phyloP scores from a whole-genome alignment of 2,888 invertebrate species.

The Heteromurus nitidus region DNA sequence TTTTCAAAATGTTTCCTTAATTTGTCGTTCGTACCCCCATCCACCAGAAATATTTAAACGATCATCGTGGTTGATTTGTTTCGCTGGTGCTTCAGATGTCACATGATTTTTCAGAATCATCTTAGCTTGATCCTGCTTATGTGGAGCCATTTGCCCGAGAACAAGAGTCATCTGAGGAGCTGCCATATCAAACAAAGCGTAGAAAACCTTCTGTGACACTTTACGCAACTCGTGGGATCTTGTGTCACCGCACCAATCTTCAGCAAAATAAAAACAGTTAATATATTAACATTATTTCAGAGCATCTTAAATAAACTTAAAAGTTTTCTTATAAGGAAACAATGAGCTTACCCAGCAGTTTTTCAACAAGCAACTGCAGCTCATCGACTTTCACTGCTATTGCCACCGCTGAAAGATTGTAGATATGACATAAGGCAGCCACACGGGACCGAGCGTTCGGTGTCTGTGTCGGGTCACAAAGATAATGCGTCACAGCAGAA shows the following conservation, averaged over 20 bases:
- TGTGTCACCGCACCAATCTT: constrained; percentile 73
- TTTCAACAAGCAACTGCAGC: constrained; percentile 70
- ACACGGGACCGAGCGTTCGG: constrained; percentile 83
- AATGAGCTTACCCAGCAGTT: constrained; percentile 70
- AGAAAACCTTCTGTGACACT: constrained; percentile 73
- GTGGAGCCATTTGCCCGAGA: constrained; percentile 69
- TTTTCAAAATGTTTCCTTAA: no score
- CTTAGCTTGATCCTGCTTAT: constrained; percentile 73
- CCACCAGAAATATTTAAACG: constrained; percentile 63
- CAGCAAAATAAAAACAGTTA: neutral
- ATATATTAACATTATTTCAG: constrained; percentile 1
- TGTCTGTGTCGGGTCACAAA: constrained; percentile 94
- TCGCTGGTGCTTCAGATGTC: constrained; percentile 55
- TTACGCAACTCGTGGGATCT: constrained; percentile 72
- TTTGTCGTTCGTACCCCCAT: constrained; percentile 71
- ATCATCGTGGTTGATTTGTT: constrained; percentile 47
- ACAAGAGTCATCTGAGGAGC: constrained; percentile 73
- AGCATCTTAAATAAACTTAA: neutral
- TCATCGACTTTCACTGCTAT: constrained; percentile 70
- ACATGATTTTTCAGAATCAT: constrained; percentile 70
- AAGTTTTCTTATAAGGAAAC: no score
- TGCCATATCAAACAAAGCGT: constrained; percentile 72
- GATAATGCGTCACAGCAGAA: constrained; percentile 81
- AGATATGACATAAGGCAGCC: constrained; percentile 77
- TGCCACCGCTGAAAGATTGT: constrained; percentile 69